These are phyloP conservation scores for Aramus guarauna DNA, from an alignment of 2,113 vertebrate genomes.

Conservation along the genomic window DNA sequence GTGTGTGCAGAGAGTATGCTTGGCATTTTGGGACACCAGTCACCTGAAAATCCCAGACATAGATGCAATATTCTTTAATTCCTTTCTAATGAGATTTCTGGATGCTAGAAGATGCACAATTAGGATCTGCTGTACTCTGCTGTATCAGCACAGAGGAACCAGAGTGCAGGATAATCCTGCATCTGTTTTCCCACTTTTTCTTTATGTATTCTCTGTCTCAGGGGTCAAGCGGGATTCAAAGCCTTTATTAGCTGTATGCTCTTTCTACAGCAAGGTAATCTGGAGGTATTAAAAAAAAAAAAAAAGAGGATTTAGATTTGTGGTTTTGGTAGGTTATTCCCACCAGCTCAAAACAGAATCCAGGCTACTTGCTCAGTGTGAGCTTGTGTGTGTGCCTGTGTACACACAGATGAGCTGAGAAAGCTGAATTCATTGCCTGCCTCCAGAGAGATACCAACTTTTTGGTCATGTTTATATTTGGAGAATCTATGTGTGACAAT, in stretches of 20 bases:
- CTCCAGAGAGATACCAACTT: background rate
- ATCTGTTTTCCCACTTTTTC: background rate
- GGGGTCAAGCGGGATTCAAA: background rate
- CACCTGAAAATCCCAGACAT: background rate
- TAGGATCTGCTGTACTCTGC: background rate
- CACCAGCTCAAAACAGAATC: background rate
- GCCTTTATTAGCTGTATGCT: background rate
- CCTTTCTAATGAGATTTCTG: slow-evolving; percentile 20
- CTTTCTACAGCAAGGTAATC: background rate
- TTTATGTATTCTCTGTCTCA: background rate
- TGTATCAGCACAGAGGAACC: background rate
- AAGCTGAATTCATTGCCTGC: background rate
- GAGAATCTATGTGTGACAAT: background rate
- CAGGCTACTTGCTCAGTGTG: background rate
- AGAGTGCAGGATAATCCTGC: background rate
- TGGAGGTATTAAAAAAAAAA: background rate
- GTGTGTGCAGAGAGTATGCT: background rate
- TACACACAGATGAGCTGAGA: background rate
- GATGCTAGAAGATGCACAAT: background rate
- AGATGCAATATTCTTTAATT: background rate
- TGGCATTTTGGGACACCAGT: background rate
- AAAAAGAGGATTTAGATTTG: background rate
- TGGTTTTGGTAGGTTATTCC: background rate
- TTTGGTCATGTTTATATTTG: background rate
- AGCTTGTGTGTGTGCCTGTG: background rate